Conservation (phyloP, 1,140 invertebrate genomes). For the Armadillidium nasatum region DNA sequence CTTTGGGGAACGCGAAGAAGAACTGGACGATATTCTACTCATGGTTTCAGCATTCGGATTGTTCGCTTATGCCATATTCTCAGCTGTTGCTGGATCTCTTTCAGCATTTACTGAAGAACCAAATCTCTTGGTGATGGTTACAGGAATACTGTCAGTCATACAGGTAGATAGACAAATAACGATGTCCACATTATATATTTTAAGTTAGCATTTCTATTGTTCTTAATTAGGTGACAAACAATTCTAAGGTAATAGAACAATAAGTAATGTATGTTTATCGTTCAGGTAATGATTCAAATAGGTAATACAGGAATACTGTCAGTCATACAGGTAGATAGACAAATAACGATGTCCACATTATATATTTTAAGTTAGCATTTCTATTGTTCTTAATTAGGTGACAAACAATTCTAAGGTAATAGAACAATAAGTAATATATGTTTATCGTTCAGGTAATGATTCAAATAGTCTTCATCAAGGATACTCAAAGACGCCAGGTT, state of each 20-base stretch:
- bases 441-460: slow-evolving; percentile 64
- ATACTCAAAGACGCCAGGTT: slow-evolving; percentile 84
- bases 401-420: not conserved
- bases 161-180: slow-evolving; percentile 54
- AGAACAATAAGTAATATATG: not conserved
- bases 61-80: slow-evolving; percentile 87
- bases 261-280: not conserved
- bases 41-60: slow-evolving; percentile 81
- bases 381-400: not conserved
- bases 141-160: slow-evolving; percentile 74
- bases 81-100: slow-evolving; percentile 80
- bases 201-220: not conserved
- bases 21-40: slow-evolving; percentile 82
- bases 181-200: not conserved
- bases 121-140: slow-evolving; percentile 82
- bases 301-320: slow-evolving; percentile 76
- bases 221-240: not conserved
- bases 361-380: not conserved
- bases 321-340: slow-evolving; percentile 63
- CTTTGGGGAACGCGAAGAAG: slow-evolving; percentile 73
- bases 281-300: slow-evolving; percentile 79
- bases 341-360: too few species aligned
- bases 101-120: slow-evolving; percentile 77
- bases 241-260: too few species aligned
- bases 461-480: slow-evolving; percentile 90